Evolutionary conservation across 2,888 invertebrate species (phyloP).

Genomic region (Yponomeuta plumbellus): DNA sequence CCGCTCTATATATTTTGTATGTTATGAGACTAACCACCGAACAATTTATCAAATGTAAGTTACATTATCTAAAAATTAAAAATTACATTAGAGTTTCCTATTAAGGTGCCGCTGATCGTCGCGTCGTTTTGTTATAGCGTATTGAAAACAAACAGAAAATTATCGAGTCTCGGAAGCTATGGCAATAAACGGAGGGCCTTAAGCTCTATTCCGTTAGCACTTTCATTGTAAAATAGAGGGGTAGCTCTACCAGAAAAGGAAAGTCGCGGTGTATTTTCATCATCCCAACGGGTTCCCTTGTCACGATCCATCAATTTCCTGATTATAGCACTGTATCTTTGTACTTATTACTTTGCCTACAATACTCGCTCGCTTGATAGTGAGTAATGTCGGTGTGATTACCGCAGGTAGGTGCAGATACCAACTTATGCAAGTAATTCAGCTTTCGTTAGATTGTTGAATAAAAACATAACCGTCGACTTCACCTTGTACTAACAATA

Average conservation of each 20-base stretch:
- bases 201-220: conserved; percentile 1
- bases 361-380: not conserved
- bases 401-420: conserved; percentile 1
- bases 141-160: too few species aligned
- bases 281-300: conserved; percentile 29
- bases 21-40: conserved; percentile 4
- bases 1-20: not conserved
- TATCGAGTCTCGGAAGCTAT: too few species aligned
- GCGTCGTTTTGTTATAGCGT: too few species aligned
- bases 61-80: too few species aligned
- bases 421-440: not conserved
- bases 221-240: conserved; percentile 12
- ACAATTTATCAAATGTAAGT: conserved; percentile 10
- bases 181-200: not conserved
- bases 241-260: conserved; percentile 30
- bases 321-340: conserved; percentile 23
- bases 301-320: conserved; percentile 37
- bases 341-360: conserved; percentile 6
- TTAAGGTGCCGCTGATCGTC: too few species aligned
- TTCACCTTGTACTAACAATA: conserved; percentile 10
- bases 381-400: not conserved
- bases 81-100: too few species aligned
- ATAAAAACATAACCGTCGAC: conserved; percentile 1
- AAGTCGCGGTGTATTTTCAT: conserved; percentile 35
- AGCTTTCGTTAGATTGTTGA: conserved; percentile 1